phyloP scores from a whole-genome alignment of 2,797 vertebrate genomes.

The Yasuhikotakia modesta region DNA sequence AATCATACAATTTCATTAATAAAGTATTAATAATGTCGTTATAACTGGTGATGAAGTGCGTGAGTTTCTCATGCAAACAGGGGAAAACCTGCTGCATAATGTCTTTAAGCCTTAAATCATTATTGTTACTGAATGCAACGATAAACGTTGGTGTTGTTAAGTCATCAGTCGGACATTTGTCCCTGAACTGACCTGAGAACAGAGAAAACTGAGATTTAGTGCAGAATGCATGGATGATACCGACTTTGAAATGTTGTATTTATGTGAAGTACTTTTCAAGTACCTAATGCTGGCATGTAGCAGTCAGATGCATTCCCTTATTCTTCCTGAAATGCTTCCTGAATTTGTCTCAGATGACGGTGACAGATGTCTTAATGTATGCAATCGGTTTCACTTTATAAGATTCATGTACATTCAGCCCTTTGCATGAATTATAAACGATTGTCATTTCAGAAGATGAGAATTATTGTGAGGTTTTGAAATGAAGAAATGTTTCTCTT shows the following conservation, averaged over 20 bases:
- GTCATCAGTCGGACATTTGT: too few species aligned
- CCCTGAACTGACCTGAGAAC: too few species aligned
- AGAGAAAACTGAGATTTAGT: too few species aligned
- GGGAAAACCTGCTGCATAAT: conserved; percentile 13
- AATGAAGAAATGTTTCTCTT: background rate
- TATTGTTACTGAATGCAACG: too few species aligned
- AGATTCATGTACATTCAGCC: conserved; percentile 30
- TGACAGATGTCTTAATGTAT: conserved; percentile 29
- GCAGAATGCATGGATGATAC: too few species aligned
- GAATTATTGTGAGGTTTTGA: conserved; percentile 4
- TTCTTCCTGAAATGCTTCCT: conserved; percentile 8
- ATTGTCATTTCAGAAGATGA: background rate
- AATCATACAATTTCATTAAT: too few species aligned
- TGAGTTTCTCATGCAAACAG: conserved; percentile 21
- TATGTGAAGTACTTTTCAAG: too few species aligned
- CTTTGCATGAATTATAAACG: background rate
- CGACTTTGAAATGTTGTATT: too few species aligned
- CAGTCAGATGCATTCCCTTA: too few species aligned
- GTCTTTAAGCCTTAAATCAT: too few species aligned
- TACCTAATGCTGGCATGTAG: too few species aligned
- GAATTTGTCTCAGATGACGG: conserved; percentile 20
- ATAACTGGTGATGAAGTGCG: background rate
- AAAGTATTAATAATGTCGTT: conserved; percentile 7
- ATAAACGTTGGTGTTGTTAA: too few species aligned
- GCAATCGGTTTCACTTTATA: conserved; percentile 23